These are phyloP conservation scores for Mesoclemmys tuberculata DNA, from an alignment of 2,113 vertebrate species.

Conservation along the genomic window DNA sequence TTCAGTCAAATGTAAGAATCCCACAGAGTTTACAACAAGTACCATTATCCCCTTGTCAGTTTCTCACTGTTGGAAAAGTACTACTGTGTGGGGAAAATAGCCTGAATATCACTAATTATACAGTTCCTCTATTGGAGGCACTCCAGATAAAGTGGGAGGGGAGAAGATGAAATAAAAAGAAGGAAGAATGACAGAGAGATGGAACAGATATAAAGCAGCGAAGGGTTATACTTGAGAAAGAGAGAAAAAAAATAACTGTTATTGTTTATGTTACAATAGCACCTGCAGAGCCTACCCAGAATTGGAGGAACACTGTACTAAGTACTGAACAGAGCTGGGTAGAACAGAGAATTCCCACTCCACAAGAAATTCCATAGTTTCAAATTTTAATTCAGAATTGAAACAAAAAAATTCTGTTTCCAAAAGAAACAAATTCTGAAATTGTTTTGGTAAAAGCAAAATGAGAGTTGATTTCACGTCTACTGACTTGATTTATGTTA, in stretches of 20 bases:
- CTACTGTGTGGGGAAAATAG: neutral
- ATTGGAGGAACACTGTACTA: neutral
- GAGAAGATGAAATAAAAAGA: constrained; percentile 1
- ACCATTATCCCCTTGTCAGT: constrained; percentile 53
- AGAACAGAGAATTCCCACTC: neutral
- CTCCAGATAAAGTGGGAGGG: neutral
- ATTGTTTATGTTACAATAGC: neutral
- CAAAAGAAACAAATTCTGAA: neutral
- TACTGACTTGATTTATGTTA: neutral
- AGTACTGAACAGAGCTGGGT: neutral
- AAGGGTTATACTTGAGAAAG: neutral
- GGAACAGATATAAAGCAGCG: neutral
- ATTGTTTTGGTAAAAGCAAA: neutral
- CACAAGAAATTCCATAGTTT: neutral
- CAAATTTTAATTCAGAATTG: neutral
- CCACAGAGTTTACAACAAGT: constrained; percentile 52
- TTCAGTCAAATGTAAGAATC: constrained; percentile 34
- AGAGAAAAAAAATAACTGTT: neutral
- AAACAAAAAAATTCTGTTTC: constrained; percentile 16
- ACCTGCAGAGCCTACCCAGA: accelerated
- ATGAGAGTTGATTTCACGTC: neutral
- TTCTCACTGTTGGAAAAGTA: constrained; percentile 47
- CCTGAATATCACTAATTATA: constrained; percentile 51
- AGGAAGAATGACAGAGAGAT: neutral
- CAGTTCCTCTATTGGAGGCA: constrained; percentile 40